These are phyloP conservation scores for Myxocyprinus asiaticus DNA, from an alignment of 2,113 vertebrate genomes.

Conservation along the genomic window DNA sequence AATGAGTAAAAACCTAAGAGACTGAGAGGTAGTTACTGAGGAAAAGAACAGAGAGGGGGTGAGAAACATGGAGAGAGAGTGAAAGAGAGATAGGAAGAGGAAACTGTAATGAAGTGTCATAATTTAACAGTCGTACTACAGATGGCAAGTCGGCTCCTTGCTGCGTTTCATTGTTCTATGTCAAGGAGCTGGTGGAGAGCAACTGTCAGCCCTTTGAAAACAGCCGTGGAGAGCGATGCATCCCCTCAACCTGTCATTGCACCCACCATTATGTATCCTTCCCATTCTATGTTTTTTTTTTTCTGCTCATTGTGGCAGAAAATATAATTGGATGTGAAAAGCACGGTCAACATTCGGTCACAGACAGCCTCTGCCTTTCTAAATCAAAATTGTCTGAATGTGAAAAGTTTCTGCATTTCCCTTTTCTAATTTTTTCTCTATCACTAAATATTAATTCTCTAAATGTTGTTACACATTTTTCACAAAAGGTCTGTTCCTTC, in stretches of 20 bases:
- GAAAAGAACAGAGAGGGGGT: background rate
- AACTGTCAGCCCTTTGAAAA: conserved; percentile 47
- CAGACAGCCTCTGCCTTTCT: conserved; percentile 20
- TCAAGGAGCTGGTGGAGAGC: conserved; percentile 30
- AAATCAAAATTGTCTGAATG: background rate
- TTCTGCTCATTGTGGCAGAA: conserved; percentile 15
- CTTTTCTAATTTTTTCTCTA: background rate
- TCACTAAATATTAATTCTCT: background rate
- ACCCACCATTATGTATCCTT: conserved; percentile 28
- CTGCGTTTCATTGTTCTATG: conserved; percentile 50
- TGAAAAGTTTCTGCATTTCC: conserved; percentile 4
- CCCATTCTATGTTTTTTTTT: background rate
- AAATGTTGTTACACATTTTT: background rate
- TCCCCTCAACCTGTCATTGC: conserved; percentile 36
- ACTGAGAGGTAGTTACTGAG: background rate
- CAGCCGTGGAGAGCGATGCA: conserved; percentile 5
- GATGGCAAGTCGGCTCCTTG: conserved; percentile 46
- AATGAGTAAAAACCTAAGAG: background rate
- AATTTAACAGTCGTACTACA: conserved; percentile 47
- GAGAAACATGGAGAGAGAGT: background rate
- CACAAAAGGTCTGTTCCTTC: background rate
- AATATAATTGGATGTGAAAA: conserved; percentile 50
- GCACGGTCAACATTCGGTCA: background rate
- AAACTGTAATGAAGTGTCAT: conserved; percentile 52
- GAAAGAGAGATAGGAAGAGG: background rate